Base-by-base conservation (phyloP, 1,140 invertebrate genomes). In the Monochamus saltuarius region DNA sequence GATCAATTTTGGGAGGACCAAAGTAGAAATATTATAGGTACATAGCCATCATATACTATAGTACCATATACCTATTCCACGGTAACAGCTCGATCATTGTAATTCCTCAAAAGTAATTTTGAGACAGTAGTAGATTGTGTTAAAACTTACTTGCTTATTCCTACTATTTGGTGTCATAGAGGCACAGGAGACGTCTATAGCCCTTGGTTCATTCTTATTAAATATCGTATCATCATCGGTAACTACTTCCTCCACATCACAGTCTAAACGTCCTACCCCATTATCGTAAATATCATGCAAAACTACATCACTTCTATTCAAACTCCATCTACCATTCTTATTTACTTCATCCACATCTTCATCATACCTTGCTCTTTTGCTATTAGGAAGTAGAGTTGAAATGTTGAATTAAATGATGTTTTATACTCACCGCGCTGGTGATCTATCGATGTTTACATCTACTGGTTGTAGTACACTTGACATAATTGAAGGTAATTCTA, bases 281-380 rank as follows among this genome's bases (percentile, higher is more conserved):
- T 57, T 62, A 57, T 71, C 71, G 36, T 59, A 66, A 34, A 67
- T 43, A 35, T 69, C 66, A 43, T 71, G 61, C 45, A 73, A 54
- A 34, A 63, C 50, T 43, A 71, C 56, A 34, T 73, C 63, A 29
- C 59, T 65, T 37, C 61, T 68, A 34, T 43, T 63, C n/a, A 71
- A 58, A 42, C 54, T 70, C 69, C 69, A 73, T n/a, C 60, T 14
- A 34, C 40, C 50, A 38, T 46, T 36, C 34, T 64, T 56, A 13
- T 29, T 22, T 4, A 49, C 19, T 37, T 65, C 62, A 47, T 54
- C 42, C 9, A 29, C 10, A n/a, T 54, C 39, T 40, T 66, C 61
- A 55, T 68, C 63, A 51, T 67, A 63, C 47, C 67, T 62, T 17
- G 62, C 63, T 59, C 64, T 60, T 71, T 69, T 70, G n/a, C 65